Percentiles rank a stretch among this genome's conserved stretches.
Evolutionary conservation across 2,113 vertebrate genomes (phyloP).

Genomic region (Chinchilla lanigera): DNA sequence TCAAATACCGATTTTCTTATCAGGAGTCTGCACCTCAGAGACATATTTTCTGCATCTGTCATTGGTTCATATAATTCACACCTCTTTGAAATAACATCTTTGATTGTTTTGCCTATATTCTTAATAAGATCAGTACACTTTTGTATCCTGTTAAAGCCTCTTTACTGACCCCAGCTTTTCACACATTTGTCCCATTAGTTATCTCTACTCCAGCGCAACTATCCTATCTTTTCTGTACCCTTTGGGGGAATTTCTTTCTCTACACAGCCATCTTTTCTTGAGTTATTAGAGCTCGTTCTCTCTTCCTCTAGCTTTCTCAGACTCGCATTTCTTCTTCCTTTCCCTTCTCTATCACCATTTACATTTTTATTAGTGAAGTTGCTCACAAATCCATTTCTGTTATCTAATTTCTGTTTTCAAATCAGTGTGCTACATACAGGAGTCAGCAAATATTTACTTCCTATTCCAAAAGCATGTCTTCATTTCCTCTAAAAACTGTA

Average conservation of each 20-base stretch:
- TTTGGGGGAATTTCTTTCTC: background rate
- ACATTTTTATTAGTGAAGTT: background rate
- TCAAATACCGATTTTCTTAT: background rate
- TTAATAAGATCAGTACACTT: background rate
- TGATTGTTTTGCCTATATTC: background rate
- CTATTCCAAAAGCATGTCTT: background rate
- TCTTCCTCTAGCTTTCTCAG: background rate
- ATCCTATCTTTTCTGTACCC: background rate
- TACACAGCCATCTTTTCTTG: background rate
- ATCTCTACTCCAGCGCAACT: background rate
- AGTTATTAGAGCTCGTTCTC: background rate
- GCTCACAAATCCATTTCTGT: background rate
- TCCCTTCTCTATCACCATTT: background rate
- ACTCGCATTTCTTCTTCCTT: background rate
- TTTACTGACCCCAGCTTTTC: background rate
- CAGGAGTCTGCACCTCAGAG: background rate
- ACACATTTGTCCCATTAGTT: background rate
- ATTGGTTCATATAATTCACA: background rate
- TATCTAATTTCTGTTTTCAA: background rate
- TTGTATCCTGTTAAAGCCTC: background rate
- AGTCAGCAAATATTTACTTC: background rate
- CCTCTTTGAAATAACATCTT: background rate
- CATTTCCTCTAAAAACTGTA: conserved; percentile 7
- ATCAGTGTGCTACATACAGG: background rate
- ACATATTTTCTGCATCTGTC: background rate